These are phyloP conservation scores for Urocitellus parryii DNA, from an alignment of 2,113 vertebrate genomes.

Conservation along the genomic window DNA sequence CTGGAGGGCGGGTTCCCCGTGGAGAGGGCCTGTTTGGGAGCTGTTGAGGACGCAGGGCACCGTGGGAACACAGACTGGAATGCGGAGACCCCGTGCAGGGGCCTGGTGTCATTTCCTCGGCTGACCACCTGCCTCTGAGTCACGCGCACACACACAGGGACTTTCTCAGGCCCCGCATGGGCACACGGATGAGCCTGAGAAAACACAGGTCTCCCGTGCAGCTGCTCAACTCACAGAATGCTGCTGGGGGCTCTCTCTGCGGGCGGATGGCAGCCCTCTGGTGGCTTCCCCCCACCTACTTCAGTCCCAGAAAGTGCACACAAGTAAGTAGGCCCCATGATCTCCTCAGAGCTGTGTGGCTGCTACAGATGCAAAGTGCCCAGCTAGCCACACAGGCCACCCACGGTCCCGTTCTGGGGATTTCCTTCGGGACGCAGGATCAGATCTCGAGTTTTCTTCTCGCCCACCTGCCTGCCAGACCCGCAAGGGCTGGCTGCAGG, in stretches of 20 bases:
- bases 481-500: too few relatives aligned
- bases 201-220: neutral
- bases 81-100: neutral
- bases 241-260: too few relatives aligned
- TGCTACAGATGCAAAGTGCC: neutral
- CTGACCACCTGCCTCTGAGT: neutral
- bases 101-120: neutral
- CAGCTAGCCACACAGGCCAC: too few relatives aligned
- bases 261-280: too few relatives aligned
- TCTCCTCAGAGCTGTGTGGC: neutral
- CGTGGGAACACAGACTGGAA: neutral
- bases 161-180: neutral
- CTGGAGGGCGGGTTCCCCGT: constrained; percentile 78
- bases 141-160: fast-evolving
- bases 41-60: constrained; percentile 68
- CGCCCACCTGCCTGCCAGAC: fast-evolving
- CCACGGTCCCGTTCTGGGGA: fast-evolving
- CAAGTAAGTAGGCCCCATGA: neutral
- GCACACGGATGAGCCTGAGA: fast-evolving
- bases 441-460: neutral
- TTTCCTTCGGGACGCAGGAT: neutral
- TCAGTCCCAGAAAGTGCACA: too few relatives aligned
- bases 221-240: neutral
- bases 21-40: constrained; percentile 84
- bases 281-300: too few relatives aligned